Base-by-base conservation (phyloP, 2,888 invertebrate genomes). In the Nephrotoma guestfalica region DNA sequence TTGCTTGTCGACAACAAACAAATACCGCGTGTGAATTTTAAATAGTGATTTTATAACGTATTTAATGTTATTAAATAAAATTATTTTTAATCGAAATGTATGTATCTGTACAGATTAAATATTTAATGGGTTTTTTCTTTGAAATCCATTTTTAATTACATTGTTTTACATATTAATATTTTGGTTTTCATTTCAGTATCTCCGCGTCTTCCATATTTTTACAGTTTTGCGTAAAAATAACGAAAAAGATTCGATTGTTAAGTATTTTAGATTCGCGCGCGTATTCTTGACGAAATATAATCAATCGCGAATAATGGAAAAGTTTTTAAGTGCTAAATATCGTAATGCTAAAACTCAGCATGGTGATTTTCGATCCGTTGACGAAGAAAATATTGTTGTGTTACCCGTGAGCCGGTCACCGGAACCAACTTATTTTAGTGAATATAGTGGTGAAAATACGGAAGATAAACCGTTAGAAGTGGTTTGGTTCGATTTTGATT, bases 341-440 rank as follows among this genome's bases (percentile, higher is more conserved):
- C 88, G 89, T 40, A 89, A 89, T 88, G 90, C 88, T 51, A 89
- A 89, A 88, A 90, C 90, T 0, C 90, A 90, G 87, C 90, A 90
- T 57, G 90, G 90, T 13, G 89, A 90, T 87, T 88, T 87, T 57
- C 87, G 88, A 6, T 88, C 88, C 4, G 89, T 89, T 11, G 90
- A 90, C 87, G 88, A 89, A 86, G 90, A 89, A 87, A 90, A 90
- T 87, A 90, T 90, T 86, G 88, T 91, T n/a, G 87, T 91, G 11
- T 88, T 90, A 13, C 86, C 88, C 86, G 85, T 86, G 87, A 87
- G 88, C 86, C 18, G 47, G 9, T 89, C 88, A 6, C 88, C 89
- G 9, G 57, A 84, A 41, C 87, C 87, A 18, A 13, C 42, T 3
- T 71, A 71, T 71, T 71, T 9, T 71, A 30, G 71, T 71, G 71